Evolutionary conservation across 64 coral and sea anemone genomes (phyloP).

Genomic region (Acropora yongei): DNA sequence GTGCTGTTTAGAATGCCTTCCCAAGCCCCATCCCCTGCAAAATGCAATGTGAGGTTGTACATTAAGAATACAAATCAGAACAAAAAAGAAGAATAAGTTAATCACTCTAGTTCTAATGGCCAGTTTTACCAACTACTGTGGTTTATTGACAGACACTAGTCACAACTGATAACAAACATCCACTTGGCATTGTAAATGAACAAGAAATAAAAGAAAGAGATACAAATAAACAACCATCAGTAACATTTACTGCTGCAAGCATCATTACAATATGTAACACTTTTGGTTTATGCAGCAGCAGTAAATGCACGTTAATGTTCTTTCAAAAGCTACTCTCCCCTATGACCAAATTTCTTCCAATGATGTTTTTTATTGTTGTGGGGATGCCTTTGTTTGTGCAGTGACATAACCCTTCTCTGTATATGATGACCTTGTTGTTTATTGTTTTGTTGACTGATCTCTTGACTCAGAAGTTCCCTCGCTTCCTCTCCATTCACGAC

Average conservation of each 20-base stretch:
- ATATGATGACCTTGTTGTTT: neutral
- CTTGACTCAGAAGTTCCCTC: constrained; percentile 48
- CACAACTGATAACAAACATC: no score
- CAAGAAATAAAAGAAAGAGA: no score
- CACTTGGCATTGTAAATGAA: no score
- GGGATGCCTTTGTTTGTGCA: constrained; percentile 33
- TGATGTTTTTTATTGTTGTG: constrained; percentile 6
- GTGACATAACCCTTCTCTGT: neutral
- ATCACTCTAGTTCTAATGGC: no score
- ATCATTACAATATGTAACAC: no score
- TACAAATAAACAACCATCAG: no score
- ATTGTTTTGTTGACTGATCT: constrained; percentile 31
- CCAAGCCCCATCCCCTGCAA: no score
- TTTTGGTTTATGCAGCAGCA: neutral
- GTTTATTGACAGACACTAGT: no score
- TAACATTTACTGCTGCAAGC: no score
- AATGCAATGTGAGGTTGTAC: no score
- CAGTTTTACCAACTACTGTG: no score
- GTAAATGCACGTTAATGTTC: neutral
- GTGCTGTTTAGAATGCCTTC: no score
- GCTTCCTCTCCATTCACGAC: constrained; percentile 71
- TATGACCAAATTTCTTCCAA: neutral
- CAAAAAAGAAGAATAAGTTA: neutral
- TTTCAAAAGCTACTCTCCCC: neutral
- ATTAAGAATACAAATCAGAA: neutral